A percentile compares a stretch with the other conserved stretches of the same genome.
phyloP scores from a whole-genome alignment of 2,888 invertebrate species.

The Latrodectus elegans region DNA sequence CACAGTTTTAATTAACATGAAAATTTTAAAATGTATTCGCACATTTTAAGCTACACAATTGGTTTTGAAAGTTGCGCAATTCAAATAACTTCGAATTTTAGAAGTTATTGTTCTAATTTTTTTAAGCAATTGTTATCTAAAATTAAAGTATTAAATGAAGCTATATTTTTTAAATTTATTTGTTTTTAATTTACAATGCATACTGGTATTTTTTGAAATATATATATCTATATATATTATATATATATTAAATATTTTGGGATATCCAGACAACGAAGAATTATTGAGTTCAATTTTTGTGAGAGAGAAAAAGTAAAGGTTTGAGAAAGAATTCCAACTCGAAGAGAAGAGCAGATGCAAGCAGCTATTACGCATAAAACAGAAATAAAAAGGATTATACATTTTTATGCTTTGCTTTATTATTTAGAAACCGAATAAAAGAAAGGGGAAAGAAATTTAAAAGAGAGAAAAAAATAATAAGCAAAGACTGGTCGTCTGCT shows the following conservation, averaged over 20 bases:
- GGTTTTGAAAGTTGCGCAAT: too few species aligned
- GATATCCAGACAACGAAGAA: too few species aligned
- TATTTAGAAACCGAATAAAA: neutral
- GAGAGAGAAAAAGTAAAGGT: slow-evolving; percentile 3
- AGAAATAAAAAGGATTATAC: neutral
- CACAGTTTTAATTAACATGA: too few species aligned
- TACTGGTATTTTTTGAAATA: slow-evolving; percentile 15
- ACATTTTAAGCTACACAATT: too few species aligned
- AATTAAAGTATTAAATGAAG: too few species aligned
- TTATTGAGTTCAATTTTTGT: too few species aligned
- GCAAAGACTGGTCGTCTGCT: neutral
- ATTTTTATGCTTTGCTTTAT: neutral
- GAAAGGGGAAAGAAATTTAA: slow-evolving; percentile 8
- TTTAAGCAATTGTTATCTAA: too few species aligned
- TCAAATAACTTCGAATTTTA: too few species aligned
- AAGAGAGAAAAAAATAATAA: neutral
- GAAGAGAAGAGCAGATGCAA: slow-evolving; percentile 13
- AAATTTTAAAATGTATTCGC: too few species aligned
- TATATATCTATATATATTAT: too few species aligned
- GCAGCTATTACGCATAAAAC: neutral
- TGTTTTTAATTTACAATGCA: neutral
- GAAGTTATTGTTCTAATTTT: too few species aligned
- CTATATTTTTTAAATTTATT: too few species aligned
- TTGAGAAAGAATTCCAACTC: neutral
- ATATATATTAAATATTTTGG: neutral